Conservation (phyloP, 2,113 vertebrate genomes). For the human (Homo sapiens) region GRCh38 chrX:44216001-44216500, state of each 20-base stretch:
- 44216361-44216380: not conserved
- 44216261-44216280: not conserved
- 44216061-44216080: constrained; percentile 27
- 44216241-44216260: not conserved
- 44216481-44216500: not conserved
- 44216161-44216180: no score
- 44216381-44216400: not conserved
- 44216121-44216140: not conserved
- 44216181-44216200: no score
- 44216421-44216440: not conserved
- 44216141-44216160: not conserved
- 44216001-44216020: not conserved
- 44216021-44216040: not conserved
- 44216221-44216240: not conserved
- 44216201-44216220: not conserved
- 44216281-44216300: not conserved
- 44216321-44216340: not conserved
- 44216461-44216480: not conserved
- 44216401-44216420: not conserved
- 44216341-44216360: not conserved
- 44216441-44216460: not conserved
- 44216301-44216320: not conserved
- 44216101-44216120: not conserved
- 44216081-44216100: not conserved
- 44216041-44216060: not conserved